Evolutionary conservation across 1,140 invertebrate genomes (phyloP).

Genomic region (Magallana ariakensis): DNA sequence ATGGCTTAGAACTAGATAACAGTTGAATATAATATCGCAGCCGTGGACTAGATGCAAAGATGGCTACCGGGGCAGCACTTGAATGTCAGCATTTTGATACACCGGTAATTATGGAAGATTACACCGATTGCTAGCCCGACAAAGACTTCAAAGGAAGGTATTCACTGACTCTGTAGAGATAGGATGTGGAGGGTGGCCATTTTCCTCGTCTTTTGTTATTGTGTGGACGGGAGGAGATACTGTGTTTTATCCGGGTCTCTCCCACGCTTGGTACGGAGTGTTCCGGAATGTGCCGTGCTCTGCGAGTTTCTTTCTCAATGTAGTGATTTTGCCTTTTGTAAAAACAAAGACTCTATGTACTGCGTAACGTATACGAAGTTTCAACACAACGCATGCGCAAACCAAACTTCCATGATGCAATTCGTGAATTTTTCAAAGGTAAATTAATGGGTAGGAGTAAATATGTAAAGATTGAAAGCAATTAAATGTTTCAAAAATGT

Average conservation of each 20-base stretch:
- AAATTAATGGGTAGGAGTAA: background rate
- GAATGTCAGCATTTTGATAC: background rate
- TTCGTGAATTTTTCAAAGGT: background rate
- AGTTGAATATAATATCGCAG: no score
- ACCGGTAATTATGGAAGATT: slow-evolving; percentile 20
- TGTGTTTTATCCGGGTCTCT: background rate
- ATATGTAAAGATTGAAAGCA: background rate
- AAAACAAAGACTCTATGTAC: background rate
- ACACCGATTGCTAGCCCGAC: background rate
- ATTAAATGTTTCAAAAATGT: background rate
- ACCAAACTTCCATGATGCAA: background rate
- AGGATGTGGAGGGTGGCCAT: background rate
- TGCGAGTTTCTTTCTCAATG: background rate
- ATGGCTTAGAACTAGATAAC: no score
- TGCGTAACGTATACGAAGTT: background rate
- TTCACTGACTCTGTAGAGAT: no score
- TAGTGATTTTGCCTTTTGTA: background rate
- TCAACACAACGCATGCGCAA: background rate
- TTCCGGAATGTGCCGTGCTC: background rate
- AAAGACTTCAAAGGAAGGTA: background rate
- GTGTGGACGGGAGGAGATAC: background rate
- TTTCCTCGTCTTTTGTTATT: background rate
- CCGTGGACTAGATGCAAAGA: background rate
- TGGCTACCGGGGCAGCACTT: background rate
- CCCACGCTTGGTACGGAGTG: background rate